Evolutionary conservation across 2,113 vertebrate species (phyloP).

Genomic region (Dendropsophus ebraccatus): DNA sequence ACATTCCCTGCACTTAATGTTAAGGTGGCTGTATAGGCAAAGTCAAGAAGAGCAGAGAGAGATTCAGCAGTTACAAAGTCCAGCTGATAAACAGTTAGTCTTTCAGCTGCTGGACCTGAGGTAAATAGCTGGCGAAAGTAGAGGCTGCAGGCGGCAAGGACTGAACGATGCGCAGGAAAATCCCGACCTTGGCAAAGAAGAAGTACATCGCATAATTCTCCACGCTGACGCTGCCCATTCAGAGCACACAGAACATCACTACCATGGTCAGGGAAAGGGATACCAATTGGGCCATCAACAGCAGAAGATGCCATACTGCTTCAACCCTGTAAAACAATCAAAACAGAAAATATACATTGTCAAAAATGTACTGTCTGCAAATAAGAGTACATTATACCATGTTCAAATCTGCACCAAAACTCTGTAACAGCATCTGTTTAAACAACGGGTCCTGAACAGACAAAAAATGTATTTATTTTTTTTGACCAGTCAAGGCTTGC

Average conservation of each 20-base stretch:
- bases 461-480: no score
- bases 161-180: slow-evolving; percentile 97
- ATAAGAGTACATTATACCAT: no score
- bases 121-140: slow-evolving; percentile 99
- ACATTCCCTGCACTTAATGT: slow-evolving; percentile 93
- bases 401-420: no score
- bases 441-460: no score
- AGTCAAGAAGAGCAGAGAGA: slow-evolving; percentile 93
- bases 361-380: not conserved
- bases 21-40: slow-evolving; percentile 96
- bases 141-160: slow-evolving; percentile 94
- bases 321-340: slow-evolving; percentile 6
- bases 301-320: slow-evolving; percentile 77
- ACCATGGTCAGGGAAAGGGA: slow-evolving; percentile 98
- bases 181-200: slow-evolving; percentile 91
- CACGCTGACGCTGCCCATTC: slow-evolving; percentile 92
- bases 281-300: slow-evolving; percentile 94
- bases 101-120: slow-evolving; percentile 90
- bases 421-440: no score
- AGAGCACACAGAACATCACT: slow-evolving; percentile 93
- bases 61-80: slow-evolving; percentile 94
- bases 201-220: slow-evolving; percentile 93
- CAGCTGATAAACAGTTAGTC: slow-evolving; percentile 93
- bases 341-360: not conserved
- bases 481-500: no score